These are phyloP conservation scores for Numenius arquata DNA, from an alignment of 2,113 vertebrate species.

Conservation along the genomic window DNA sequence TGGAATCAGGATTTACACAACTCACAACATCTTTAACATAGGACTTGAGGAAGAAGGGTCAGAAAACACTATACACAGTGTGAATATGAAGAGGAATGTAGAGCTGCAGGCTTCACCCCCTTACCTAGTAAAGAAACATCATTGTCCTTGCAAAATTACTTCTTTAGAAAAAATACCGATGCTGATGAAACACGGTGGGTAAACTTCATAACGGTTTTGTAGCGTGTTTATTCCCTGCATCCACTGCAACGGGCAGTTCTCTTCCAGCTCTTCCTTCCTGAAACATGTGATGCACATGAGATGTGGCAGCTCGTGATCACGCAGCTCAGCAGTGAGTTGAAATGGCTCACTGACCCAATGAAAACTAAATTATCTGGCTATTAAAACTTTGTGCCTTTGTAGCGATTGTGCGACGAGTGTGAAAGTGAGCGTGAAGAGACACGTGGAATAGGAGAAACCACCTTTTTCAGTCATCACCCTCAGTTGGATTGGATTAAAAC, in stretches of 20 bases:
- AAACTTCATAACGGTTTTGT: neutral
- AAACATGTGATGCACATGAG: neutral
- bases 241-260: neutral
- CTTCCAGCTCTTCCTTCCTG: neutral
- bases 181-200: neutral
- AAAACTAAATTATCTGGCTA: neutral
- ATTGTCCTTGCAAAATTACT: neutral
- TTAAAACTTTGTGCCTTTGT: neutral
- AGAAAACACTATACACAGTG: neutral
- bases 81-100: neutral
- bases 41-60: neutral
- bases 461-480: neutral
- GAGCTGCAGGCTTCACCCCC: neutral
- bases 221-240: neutral
- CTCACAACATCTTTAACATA: neutral
- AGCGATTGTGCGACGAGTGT: neutral
- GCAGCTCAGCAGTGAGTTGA: neutral
- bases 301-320: neutral
- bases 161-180: neutral
- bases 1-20: neutral
- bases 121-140: neutral
- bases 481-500: neutral
- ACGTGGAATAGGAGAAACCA: fast-evolving
- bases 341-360: neutral
- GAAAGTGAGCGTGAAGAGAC: neutral